phyloP scores from a whole-genome alignment of 1,140 invertebrate genomes.

The Drosophila equinoxialis region DNA sequence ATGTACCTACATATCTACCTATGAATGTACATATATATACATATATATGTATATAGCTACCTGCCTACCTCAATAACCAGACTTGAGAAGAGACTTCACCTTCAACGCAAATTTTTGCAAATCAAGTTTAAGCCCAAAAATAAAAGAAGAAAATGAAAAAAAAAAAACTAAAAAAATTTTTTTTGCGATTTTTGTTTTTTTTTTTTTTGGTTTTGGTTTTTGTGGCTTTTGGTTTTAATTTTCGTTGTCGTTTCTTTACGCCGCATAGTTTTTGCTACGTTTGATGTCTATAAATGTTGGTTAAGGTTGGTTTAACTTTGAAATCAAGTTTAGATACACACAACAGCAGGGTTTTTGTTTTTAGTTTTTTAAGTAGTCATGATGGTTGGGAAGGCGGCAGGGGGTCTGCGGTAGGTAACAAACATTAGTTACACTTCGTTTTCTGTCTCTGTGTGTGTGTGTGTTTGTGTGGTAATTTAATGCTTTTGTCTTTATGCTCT shows the following conservation, averaged over 20 bases:
- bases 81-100: conserved; percentile 51
- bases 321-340: conserved; percentile 72
- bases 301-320: conserved; percentile 79
- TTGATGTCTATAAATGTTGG: conserved; percentile 75
- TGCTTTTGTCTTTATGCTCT: conserved; percentile 62
- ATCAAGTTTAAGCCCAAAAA: conserved; percentile 73
- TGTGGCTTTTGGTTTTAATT: conserved; percentile 30
- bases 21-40: not conserved
- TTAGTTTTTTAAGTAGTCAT: not conserved
- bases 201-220: conserved; percentile 18
- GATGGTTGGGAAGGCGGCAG: not conserved
- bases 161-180: conserved; percentile 35
- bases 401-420: conserved; percentile 2
- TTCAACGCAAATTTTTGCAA: conserved; percentile 66
- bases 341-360: conserved; percentile 26
- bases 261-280: conserved; percentile 53
- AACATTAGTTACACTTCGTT: conserved; percentile 47
- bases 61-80: conserved; percentile 62
- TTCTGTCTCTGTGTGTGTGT: not conserved
- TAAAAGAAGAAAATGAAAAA: conserved; percentile 27
- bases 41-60: conserved; percentile 20
- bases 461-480: conserved; percentile 59
- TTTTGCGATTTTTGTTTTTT: conserved; percentile 46
- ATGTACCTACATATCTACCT: not conserved
- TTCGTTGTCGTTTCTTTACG: conserved; percentile 49